These are phyloP conservation scores for Leucophenga montana DNA, from an alignment of 2,888 invertebrate genomes.

Conservation along the genomic window DNA sequence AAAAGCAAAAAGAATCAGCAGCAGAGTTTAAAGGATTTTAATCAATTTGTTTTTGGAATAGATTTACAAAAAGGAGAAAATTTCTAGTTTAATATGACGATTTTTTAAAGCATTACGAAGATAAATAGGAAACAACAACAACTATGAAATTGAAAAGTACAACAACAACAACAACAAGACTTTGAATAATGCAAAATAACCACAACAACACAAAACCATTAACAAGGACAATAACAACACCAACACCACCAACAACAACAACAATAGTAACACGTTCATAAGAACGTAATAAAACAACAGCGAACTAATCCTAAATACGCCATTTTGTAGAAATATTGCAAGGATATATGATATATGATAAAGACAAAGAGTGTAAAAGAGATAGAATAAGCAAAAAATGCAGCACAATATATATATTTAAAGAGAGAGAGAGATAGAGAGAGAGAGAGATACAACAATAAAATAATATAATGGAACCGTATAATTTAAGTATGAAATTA, in stretches of 20 bases:
- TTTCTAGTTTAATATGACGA: background rate
- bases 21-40: too few species aligned
- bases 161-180: conserved; percentile 39
- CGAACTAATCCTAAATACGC: conserved; percentile 19
- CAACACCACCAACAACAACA: conserved; percentile 31
- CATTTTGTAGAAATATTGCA: background rate
- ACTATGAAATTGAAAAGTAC: conserved; percentile 29
- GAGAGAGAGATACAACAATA: background rate
- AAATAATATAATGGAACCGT: background rate
- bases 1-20: conserved; percentile 1
- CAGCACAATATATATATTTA: background rate
- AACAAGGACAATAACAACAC: background rate
- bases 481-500: background rate
- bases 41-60: too few species aligned
- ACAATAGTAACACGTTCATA: conserved; percentile 30
- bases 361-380: background rate
- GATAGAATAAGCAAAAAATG: background rate
- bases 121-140: background rate
- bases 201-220: conserved; percentile 7
- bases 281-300: conserved; percentile 16
- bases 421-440: background rate
- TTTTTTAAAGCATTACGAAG: background rate
- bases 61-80: too few species aligned
- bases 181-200: conserved; percentile 4
- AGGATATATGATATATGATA: conserved; percentile 15